Conservation (phyloP, 92 coral and sea anemone genomes). For the Micromussa lordhowensis region DNA sequence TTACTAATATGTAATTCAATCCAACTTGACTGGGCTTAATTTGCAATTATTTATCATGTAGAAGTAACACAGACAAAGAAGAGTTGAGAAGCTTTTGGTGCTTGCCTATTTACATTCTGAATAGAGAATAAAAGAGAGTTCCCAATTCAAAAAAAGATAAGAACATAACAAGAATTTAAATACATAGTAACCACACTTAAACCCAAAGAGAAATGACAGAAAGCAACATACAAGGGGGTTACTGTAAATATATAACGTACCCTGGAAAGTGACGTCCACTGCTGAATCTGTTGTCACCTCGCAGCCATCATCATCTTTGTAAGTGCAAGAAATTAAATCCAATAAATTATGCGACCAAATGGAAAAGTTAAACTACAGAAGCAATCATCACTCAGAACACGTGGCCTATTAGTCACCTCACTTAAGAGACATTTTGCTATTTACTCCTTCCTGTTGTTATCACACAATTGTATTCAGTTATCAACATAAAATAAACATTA, state of each 20-base stretch:
- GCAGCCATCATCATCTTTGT: slow-evolving; percentile 50
- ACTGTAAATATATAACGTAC: slow-evolving; percentile 10
- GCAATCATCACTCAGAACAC: neutral
- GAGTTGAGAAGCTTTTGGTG: neutral
- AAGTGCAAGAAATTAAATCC: neutral
- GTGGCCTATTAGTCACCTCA: too few species aligned
- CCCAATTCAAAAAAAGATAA: too few species aligned
- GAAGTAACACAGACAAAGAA: too few species aligned
- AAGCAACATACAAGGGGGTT: neutral
- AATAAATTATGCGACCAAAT: neutral
- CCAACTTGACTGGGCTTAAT: too few species aligned
- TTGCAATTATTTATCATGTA: too few species aligned
- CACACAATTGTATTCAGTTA: too few species aligned
- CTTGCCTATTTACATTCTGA: neutral
- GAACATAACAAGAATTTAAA: neutral
- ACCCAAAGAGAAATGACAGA: neutral
- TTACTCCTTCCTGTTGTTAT: too few species aligned
- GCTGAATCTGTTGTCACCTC: slow-evolving; percentile 39
- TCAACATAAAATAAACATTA: too few species aligned
- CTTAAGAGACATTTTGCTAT: too few species aligned
- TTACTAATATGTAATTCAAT: too few species aligned
- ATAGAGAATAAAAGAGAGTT: too few species aligned
- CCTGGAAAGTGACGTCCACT: slow-evolving; percentile 49
- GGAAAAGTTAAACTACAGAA: neutral
- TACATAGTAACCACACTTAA: neutral